A percentile compares a stretch with the other conserved stretches of the same genome.
Evolutionary conservation across 2,797 vertebrate genomes (phyloP).

Genomic region (Gallinago solitaria): DNA sequence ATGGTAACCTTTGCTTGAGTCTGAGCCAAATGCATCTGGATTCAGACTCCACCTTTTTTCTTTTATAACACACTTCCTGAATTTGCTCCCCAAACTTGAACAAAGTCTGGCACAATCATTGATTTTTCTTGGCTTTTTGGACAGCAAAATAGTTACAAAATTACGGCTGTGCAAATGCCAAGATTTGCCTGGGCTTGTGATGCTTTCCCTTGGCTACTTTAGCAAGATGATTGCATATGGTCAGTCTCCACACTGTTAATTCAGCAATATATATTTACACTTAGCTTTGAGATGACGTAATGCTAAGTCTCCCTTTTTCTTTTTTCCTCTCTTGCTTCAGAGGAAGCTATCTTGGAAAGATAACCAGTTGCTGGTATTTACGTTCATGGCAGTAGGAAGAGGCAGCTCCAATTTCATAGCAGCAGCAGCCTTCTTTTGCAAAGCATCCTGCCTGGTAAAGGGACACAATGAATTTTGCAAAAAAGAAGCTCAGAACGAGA

Average conservation of each 20-base stretch:
- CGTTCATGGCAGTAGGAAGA: not conserved
- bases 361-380: not conserved
- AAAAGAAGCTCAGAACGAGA: not conserved
- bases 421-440: constrained; percentile 7
- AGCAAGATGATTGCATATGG: not conserved
- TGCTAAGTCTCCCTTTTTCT: not conserved
- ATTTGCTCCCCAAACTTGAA: not conserved
- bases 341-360: not conserved
- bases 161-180: not conserved
- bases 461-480: not conserved
- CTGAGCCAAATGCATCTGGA: not conserved
- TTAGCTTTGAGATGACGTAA: not conserved
- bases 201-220: not conserved
- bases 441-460: not conserved
- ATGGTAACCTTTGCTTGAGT: not conserved
- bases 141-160: not conserved
- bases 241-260: not conserved
- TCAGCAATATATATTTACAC: not conserved
- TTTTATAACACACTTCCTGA: not conserved
- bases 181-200: not conserved
- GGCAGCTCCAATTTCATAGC: not conserved
- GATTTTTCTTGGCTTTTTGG: not conserved
- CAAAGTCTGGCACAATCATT: not conserved
- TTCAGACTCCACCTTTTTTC: not conserved
- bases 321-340: constrained; percentile 11